Evolutionary conservation across 2,797 vertebrate species (phyloP).

Genomic region (Peromyscus melanophrys): DNA sequence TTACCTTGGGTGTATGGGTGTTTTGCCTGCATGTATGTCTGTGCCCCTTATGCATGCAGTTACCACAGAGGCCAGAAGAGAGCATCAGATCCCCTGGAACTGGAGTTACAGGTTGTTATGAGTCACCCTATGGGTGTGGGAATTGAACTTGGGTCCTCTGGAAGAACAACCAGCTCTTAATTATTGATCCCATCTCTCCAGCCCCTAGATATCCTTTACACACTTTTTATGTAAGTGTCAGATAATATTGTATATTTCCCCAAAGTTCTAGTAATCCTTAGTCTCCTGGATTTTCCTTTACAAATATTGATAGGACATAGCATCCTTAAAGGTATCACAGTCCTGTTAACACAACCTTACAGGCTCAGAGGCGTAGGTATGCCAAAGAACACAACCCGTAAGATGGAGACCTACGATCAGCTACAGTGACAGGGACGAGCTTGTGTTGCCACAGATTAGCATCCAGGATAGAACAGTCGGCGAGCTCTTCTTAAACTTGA

Average conservation of each 20-base stretch:
- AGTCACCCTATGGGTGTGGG: background rate
- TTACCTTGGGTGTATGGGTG: background rate
- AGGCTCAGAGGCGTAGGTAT: background rate
- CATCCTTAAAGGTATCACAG: background rate
- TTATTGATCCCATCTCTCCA: background rate
- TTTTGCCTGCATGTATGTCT: background rate
- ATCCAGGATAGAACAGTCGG: background rate
- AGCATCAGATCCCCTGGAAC: too few species aligned
- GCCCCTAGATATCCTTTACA: background rate
- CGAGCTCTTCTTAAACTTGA: background rate
- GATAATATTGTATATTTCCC: slow-evolving; percentile 11
- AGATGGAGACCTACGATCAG: background rate
- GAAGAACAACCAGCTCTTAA: too few species aligned
- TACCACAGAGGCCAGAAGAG: background rate
- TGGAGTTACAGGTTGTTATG: background rate
- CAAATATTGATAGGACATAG: background rate
- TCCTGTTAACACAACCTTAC: background rate
- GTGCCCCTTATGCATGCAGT: too few species aligned
- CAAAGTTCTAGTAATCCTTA: background rate
- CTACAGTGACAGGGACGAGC: fast-evolving
- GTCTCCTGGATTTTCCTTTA: background rate
- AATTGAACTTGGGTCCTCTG: background rate
- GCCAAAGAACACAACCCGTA: background rate
- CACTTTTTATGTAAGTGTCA: background rate
- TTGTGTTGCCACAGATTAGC: background rate